Base-by-base conservation (phyloP, 2,888 invertebrate genomes). In the Ennomos fuscantarius region DNA sequence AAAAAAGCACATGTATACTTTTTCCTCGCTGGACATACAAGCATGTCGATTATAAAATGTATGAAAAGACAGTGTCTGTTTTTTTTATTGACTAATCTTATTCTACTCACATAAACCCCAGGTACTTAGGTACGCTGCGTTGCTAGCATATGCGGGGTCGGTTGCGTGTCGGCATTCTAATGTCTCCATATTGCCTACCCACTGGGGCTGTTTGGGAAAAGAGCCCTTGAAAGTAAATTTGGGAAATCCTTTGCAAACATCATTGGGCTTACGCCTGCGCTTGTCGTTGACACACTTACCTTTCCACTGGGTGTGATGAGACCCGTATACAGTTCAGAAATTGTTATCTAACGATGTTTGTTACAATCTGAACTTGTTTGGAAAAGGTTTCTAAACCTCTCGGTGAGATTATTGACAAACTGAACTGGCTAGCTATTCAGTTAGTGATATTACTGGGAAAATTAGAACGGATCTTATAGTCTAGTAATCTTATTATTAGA, bases 161-260 rank as follows among this genome's bases (percentile, higher is more conserved):
- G 69, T 80, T 72, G 81, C 82, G 81, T 81, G 82, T 68, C 70
- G 73, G 66, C 66, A 71, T 78, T 66, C 66, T 60, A 73, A 76
- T 73, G 66, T 72, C 66, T 74, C 76, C 73, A 68, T 78, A 72
- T 74, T 73, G 69, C 66, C 66, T 67, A 69, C 60, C 61, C 54
- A 54, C 58, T 39, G 62, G 69, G 74, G 72, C 67, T 67, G 60
- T 53, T 61, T 55, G 69, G 68, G 55, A 55, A 57, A 72, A 69
- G 72, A 70, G 78, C 69, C 82, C 83, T 84, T 84, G 81, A 80
- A 84, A 58, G 35, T 49, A 45, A 37, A 74, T 81, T 75, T 66
- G 69, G 72, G 68, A 59, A 68, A 67, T 73, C 71, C 67, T 74
- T 66, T 68, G 55, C 64, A 64, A 68, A 68, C 60, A 48, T 59